phyloP scores from a whole-genome alignment of 2,113 vertebrate genomes.

The Sorex fumeus region DNA sequence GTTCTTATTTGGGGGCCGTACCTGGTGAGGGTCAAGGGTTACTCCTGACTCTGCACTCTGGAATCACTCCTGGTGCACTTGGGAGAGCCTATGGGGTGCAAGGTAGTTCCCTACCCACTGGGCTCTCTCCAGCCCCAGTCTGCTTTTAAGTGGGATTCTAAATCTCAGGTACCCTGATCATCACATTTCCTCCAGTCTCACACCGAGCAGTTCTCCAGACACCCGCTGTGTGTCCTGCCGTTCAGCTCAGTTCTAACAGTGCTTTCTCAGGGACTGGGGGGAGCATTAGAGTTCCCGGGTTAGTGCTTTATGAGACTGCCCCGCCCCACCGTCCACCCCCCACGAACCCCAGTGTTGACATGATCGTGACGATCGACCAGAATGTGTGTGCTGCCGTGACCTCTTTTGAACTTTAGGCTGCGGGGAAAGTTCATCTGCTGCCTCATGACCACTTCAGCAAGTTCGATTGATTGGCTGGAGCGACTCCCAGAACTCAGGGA shows the following conservation, averaged over 20 bases:
- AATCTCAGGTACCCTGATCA: neutral
- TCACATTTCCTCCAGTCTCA: neutral
- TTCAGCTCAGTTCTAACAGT: neutral
- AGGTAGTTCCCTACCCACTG: no score
- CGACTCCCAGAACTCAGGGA: neutral
- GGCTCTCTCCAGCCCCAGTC: no score
- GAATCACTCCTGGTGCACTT: no score
- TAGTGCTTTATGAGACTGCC: neutral
- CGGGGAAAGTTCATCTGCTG: neutral
- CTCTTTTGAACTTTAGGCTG: neutral
- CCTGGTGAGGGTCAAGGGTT: no score
- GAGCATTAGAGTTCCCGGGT: neutral
- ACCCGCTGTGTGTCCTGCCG: neutral
- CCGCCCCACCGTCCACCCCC: neutral
- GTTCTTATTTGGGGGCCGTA: no score
- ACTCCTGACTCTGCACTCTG: no score
- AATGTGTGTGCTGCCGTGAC: neutral
- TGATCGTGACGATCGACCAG: neutral
- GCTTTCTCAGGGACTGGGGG: neutral
- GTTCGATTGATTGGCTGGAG: neutral
- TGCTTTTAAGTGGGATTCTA: neutral
- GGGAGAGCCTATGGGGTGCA: no score
- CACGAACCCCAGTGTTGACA: neutral
- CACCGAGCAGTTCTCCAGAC: neutral
- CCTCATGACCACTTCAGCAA: neutral